phyloP scores from a whole-genome alignment of 2,113 vertebrate species.

The Anseranas semipalmata region DNA sequence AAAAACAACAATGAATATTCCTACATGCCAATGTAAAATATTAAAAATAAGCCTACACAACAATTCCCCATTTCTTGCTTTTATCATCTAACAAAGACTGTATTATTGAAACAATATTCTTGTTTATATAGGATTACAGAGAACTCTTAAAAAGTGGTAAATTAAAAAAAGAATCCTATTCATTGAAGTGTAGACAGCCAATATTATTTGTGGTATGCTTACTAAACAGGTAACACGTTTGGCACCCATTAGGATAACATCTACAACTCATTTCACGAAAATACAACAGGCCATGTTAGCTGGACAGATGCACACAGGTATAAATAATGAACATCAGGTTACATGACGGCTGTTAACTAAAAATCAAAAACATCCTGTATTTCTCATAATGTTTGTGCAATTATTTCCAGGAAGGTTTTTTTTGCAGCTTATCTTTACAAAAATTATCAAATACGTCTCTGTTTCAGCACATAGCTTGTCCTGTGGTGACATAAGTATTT shows the following conservation, averaged over 20 bases:
- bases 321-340: not conserved
- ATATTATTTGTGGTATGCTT: not conserved
- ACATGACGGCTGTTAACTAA: not conserved
- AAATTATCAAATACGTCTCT: not conserved
- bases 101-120: conserved; percentile 21
- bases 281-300: conserved; percentile 17
- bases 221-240: conserved; percentile 35
- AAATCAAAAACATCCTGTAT: not conserved
- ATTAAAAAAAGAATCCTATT: not conserved
- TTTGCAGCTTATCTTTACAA: not conserved
- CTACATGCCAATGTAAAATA: conserved; percentile 13
- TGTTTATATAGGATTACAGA: not conserved
- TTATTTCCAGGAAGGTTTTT: not conserved
- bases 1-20: conserved; percentile 15
- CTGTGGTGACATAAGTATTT: not conserved
- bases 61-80: not conserved
- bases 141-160: conserved; percentile 45
- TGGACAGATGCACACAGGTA: not conserved
- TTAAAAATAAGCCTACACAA: conserved; percentile 35
- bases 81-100: conserved; percentile 46
- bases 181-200: not conserved
- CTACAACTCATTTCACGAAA: not conserved
- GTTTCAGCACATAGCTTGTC: not conserved
- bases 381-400: not conserved
- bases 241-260: not conserved